Percentiles rank a stretch among this genome's conserved stretches.
phyloP scores from a whole-genome alignment of 2,888 invertebrate genomes.

The Parthenolecanium corni region DNA sequence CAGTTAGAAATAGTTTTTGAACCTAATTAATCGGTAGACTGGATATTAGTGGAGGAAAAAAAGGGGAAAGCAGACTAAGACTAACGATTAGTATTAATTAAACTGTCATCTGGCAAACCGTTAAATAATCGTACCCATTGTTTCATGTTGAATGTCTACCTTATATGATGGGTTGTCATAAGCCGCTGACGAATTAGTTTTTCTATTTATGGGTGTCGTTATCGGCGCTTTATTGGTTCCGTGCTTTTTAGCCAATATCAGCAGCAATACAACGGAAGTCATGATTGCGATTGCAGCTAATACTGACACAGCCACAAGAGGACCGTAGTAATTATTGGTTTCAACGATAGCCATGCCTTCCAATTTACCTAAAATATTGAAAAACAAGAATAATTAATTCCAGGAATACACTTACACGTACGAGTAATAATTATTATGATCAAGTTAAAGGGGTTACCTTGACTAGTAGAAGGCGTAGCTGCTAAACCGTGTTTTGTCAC shows the following conservation, averaged over 20 bases:
- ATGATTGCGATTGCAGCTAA: slow-evolving; percentile 75
- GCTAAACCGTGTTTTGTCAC: slow-evolving; percentile 62
- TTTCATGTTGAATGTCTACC: slow-evolving; percentile 84
- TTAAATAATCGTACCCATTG: slow-evolving; percentile 55
- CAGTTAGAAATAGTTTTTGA: too few species aligned
- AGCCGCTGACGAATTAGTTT: slow-evolving; percentile 60
- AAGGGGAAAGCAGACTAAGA: neutral
- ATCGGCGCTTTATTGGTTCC: slow-evolving; percentile 63
- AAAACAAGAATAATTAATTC: neutral
- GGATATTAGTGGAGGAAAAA: neutral
- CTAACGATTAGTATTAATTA: neutral
- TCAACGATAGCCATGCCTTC: slow-evolving; percentile 37
- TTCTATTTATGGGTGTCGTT: slow-evolving; percentile 56
- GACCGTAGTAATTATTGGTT: slow-evolving; percentile 71
- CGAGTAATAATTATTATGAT: neutral
- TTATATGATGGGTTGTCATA: slow-evolving; percentile 91
- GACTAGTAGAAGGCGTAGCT: slow-evolving; percentile 42
- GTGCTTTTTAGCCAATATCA: slow-evolving; percentile 65
- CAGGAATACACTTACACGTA: neutral
- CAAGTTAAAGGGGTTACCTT: slow-evolving; percentile 39
- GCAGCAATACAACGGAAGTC: slow-evolving; percentile 63
- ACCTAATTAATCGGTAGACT: too few species aligned
- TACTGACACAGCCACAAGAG: slow-evolving; percentile 75
- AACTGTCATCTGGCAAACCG: slow-evolving; percentile 12
- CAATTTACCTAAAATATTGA: slow-evolving; percentile 42